Base-by-base conservation (phyloP, 2,797 vertebrate genomes). In the Paramormyrops hopkinsi region DNA sequence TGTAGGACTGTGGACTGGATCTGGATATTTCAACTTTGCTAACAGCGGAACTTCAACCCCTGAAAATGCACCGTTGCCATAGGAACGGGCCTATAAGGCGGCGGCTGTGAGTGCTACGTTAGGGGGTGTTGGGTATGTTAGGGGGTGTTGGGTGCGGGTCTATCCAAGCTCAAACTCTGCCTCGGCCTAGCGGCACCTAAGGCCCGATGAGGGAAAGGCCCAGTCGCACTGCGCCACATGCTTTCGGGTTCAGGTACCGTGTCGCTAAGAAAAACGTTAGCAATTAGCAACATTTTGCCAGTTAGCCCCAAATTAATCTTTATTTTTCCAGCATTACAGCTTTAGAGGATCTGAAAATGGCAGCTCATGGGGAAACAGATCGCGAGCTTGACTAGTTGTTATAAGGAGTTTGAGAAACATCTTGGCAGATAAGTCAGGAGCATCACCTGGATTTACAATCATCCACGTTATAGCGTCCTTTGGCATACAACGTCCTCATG, bases 401-500 rank as follows among this genome's bases (percentile, higher is more conserved):
- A 82, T 8, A n/a, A 79, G 33, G 41, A 4, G 76, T 82, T 22
- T 82, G 41, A 46, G 76, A n/a, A 82, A 46, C 41, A 46, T 46
- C 41, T 8, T 46, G 19, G 76, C 41, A 46, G 76, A 8, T 8
- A 82, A 8, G 7, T 22, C 7, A 46, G 17, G 19, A 46, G 69
- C 7, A 82, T 44, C 17, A 9, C 19, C 41, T 82, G 76, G 76
- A 46, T 22, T 82, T 44, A 46, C 37, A 82, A 46, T 82, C 19
- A 82, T 1, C 41, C 37, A 14, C 12, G 92, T 91, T 12, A 90
- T 91, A 29, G 37, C 11, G 4, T 85, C 46, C 46, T 51, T 12
- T 51, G 22, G 41, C 44, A 44, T n/a, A 46, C 41, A 0, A 46
- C 41, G 41, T 53, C 22, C n/a, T 14, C 11, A 14, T 5, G 29